Conservation (phyloP, 2,797 vertebrate species). For the Apogon hyalosoma region DNA sequence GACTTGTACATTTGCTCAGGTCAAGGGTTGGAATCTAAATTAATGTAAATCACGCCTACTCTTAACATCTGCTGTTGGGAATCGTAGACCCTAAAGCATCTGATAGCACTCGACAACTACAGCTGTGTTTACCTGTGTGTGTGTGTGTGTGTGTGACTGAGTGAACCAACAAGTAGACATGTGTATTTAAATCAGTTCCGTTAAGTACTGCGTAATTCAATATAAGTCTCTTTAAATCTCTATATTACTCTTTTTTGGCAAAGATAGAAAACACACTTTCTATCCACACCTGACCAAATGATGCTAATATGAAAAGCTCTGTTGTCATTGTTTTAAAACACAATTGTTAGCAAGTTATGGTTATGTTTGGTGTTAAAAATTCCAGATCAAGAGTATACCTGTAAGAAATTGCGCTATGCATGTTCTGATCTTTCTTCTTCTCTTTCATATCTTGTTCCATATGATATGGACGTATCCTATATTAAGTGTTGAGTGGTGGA, state of each 20-base stretch:
- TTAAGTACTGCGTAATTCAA: slow-evolving; percentile 23
- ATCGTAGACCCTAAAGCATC: slow-evolving; percentile 41
- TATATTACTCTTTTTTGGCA: slow-evolving; percentile 12
- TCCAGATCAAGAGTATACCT: slow-evolving; percentile 32
- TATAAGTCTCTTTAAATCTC: slow-evolving; percentile 33
- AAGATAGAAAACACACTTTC: slow-evolving; percentile 1
- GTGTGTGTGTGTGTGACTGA: slow-evolving; percentile 17
- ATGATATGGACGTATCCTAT: slow-evolving; percentile 61
- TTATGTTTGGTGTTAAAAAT: slow-evolving; percentile 41
- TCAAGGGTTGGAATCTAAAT: slow-evolving; percentile 52
- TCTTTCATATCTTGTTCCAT: slow-evolving; percentile 63
- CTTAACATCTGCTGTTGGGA: slow-evolving; percentile 40
- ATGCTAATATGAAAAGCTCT: slow-evolving; percentile 3
- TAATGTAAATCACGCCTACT: slow-evolving; percentile 37
- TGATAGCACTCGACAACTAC: slow-evolving; percentile 21
- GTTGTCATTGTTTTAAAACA: slow-evolving; percentile 7
- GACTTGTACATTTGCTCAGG: slow-evolving; percentile 29
- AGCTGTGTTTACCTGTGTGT: slow-evolving; percentile 32
- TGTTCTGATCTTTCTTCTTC: slow-evolving; percentile 64
- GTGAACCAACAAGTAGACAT: slow-evolving; percentile 1
- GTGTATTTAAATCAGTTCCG: slow-evolving; percentile 15
- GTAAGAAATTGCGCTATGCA: slow-evolving; percentile 68
- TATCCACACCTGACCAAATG: slow-evolving; percentile 5
- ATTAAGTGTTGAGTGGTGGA: slow-evolving; percentile 59
- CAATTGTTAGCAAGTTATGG: slow-evolving; percentile 16